A percentile compares a stretch with the other conserved stretches of the same genome.
phyloP scores from a whole-genome alignment of 2,888 invertebrate species.

The Tetragnatha montana region DNA sequence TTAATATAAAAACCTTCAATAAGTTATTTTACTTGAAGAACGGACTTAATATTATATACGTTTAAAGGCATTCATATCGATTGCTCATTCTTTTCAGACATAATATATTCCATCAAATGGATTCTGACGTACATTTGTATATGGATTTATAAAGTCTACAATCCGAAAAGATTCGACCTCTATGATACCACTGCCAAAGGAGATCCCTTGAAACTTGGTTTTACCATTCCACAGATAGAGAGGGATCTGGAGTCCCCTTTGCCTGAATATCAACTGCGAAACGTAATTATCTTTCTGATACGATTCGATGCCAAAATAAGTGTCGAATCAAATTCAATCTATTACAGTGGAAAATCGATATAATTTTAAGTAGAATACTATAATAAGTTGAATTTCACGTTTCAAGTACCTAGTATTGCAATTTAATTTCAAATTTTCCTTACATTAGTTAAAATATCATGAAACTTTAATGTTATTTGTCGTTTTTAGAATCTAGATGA shows the following conservation, averaged over 20 bases:
- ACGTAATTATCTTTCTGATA: conserved; percentile 16
- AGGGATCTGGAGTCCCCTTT: conserved; percentile 34
- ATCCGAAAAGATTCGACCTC: conserved; percentile 40
- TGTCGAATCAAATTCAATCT: too few relatives aligned
- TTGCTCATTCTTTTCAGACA: conserved; percentile 6
- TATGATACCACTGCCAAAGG: conserved; percentile 10
- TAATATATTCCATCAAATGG: conserved; percentile 42
- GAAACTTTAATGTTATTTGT: too few relatives aligned
- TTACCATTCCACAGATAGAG: conserved; percentile 29
- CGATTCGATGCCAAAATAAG: too few relatives aligned
- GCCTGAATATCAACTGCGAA: conserved; percentile 36
- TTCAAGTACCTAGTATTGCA: too few relatives aligned
- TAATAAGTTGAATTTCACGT: not conserved
- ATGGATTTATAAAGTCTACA: not conserved
- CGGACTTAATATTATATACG: not conserved
- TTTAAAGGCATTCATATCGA: not conserved
- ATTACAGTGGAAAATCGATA: too few relatives aligned
- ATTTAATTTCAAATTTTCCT: too few relatives aligned
- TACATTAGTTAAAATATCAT: too few relatives aligned
- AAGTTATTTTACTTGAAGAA: too few relatives aligned
- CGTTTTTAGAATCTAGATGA: conserved; percentile 33
- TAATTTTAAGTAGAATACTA: too few relatives aligned
- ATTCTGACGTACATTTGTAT: not conserved
- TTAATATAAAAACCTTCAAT: too few relatives aligned
- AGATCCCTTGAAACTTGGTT: conserved; percentile 41